phyloP scores from a whole-genome alignment of 2,888 invertebrate genomes.

The Chromoteleia sp. region DNA sequence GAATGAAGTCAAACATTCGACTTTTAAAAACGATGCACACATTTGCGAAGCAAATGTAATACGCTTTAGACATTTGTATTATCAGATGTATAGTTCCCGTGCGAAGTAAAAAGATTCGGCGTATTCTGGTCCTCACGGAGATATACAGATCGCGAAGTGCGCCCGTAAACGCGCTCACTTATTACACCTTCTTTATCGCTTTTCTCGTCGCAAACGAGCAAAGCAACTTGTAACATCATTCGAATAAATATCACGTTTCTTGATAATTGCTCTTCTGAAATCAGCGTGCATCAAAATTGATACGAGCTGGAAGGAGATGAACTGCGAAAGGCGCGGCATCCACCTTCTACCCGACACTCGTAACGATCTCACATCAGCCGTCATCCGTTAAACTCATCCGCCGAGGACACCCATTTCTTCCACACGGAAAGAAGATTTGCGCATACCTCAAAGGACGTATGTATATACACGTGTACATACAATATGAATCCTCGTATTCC shows the following conservation, averaged over 20 bases:
- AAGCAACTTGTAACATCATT: slow-evolving; percentile 14
- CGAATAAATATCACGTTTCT: slow-evolving; percentile 29
- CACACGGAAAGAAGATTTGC: slow-evolving; percentile 77
- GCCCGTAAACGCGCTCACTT: slow-evolving; percentile 16
- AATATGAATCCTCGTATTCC: slow-evolving; percentile 44
- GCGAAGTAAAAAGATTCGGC: slow-evolving; percentile 40
- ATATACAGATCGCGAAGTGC: slow-evolving; percentile 6
- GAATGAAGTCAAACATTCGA: slow-evolving; percentile 64
- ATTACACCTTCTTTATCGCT: slow-evolving; percentile 35
- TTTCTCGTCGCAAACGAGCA: slow-evolving; percentile 14
- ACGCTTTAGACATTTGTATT: slow-evolving; percentile 33
- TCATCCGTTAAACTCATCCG: slow-evolving; percentile 80
- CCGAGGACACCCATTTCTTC: slow-evolving; percentile 75
- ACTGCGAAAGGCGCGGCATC: slow-evolving; percentile 33
- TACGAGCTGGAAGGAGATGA: slow-evolving; percentile 33
- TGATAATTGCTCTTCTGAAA: slow-evolving; percentile 47
- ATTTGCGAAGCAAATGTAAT: slow-evolving; percentile 49
- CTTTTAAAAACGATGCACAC: slow-evolving; percentile 58
- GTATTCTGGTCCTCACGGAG: slow-evolving; percentile 5
- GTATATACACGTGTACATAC: slow-evolving; percentile 26
- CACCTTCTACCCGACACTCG: slow-evolving; percentile 72
- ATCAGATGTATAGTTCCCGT: slow-evolving; percentile 45
- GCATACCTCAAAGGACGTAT: slow-evolving; percentile 40
- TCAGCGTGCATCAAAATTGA: slow-evolving; percentile 45
- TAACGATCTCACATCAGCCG: slow-evolving; percentile 80